Conservation (phyloP, 1,140 invertebrate genomes). For the Bombus terrestris region DNA sequence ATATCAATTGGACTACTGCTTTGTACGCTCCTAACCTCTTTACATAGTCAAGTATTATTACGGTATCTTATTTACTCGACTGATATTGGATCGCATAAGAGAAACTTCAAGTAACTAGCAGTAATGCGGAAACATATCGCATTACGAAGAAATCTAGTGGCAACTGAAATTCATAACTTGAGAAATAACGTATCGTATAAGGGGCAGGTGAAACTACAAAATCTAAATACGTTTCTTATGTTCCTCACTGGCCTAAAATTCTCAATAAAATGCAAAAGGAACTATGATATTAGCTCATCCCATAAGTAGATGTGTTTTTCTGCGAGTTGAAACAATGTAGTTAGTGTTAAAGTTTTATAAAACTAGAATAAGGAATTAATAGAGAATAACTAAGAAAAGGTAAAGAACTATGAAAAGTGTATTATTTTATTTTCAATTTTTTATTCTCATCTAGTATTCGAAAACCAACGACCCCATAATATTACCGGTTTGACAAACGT, state of each 20-base stretch:
- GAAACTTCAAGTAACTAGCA: neutral
- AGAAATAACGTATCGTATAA: neutral
- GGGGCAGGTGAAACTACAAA: neutral
- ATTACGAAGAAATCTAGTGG: neutral
- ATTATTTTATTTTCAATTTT: no score
- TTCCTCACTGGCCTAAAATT: neutral
- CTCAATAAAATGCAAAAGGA: neutral
- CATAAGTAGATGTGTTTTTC: no score
- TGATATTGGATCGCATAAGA: neutral
- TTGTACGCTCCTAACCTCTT: constrained; percentile 4
- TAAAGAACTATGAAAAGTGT: no score
- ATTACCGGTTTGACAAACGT: neutral
- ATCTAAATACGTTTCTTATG: no score
- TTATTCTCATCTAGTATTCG: no score
- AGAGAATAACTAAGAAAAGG: no score
- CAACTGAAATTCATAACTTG: neutral
- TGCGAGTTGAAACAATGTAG: no score
- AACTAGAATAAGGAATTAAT: no score
- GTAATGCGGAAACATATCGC: neutral
- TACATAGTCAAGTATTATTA: constrained; percentile 24
- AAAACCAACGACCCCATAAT: neutral
- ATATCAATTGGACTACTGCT: constrained; percentile 21
- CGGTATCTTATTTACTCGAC: constrained; percentile 27
- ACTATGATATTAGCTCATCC: no score
- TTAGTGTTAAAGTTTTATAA: no score